Percentiles rank a stretch among this genome's conserved stretches.
Evolutionary conservation across 1,140 invertebrate genomes (phyloP).

Genomic region (Drosophila hydei): DNA sequence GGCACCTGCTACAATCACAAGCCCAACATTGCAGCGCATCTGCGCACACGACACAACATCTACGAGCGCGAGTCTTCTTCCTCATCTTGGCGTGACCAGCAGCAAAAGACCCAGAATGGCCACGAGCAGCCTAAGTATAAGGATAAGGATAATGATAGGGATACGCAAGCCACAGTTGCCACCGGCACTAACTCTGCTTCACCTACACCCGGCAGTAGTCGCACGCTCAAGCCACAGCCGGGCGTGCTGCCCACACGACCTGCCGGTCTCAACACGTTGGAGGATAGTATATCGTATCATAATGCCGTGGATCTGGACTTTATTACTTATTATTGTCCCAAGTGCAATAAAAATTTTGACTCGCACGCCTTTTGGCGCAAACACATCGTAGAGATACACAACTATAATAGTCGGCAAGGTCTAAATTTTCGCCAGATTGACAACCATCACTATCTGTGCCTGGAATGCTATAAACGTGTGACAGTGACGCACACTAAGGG

Average conservation of each 20-base stretch:
- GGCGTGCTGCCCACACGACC: constrained; percentile 51
- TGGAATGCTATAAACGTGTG: constrained; percentile 79
- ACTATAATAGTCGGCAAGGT: constrained; percentile 71
- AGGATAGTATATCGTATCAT: constrained; percentile 76
- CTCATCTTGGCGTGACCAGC: constrained; percentile 26
- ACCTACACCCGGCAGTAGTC: constrained; percentile 16
- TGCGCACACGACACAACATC: constrained; percentile 69
- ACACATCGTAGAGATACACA: constrained; percentile 76
- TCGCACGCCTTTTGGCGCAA: constrained; percentile 80
- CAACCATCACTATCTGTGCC: constrained; percentile 75
- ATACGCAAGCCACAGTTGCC: not conserved
- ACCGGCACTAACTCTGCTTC: constrained; percentile 14
- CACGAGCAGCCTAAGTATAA: constrained; percentile 32
- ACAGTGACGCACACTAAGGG: constrained; percentile 80
- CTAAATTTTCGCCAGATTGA: constrained; percentile 79
- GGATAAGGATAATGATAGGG: constrained; percentile 36
- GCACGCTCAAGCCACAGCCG: constrained; percentile 50
- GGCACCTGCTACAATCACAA: constrained; percentile 82
- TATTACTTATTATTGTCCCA: constrained; percentile 74
- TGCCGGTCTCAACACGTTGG: constrained; percentile 67
- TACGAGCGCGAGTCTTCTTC: constrained; percentile 45
- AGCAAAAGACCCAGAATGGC: constrained; percentile 38
- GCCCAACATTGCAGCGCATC: constrained; percentile 74
- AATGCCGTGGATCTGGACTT: constrained; percentile 79
- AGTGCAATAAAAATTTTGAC: constrained; percentile 77